Base-by-base conservation (phyloP, 2,888 invertebrate species). In the Cheilosia scutellata region DNA sequence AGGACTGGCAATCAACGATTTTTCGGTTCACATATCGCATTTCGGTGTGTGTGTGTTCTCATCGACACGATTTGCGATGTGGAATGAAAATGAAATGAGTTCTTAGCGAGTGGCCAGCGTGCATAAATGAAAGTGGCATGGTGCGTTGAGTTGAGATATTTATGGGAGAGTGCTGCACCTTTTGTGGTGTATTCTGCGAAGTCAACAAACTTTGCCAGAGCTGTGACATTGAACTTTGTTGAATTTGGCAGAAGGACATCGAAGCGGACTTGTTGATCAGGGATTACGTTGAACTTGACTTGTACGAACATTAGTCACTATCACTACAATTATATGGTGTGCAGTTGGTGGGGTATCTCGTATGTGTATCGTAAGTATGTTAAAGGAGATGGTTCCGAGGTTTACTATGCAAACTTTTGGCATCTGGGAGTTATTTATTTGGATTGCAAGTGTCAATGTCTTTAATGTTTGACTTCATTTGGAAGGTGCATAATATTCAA, bases 41-140 rank as follows among this genome's bases (percentile, higher is more conserved):
- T 70, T 51, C 57, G 47, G 49, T 40, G 70, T 53, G 40, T 40
- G 70, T 65, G 31, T 51, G 31, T 44, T 33, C 25, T 27, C 25
- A n/a, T 13, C 31, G 11, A 51, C 29, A 7, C 40, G 63, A 66
- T 20, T 20, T 58, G 47, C 11, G 29, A 5, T 5, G 33, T 20
- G 53, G 31, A 79, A 27, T 82, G 86, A 86, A 86, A 86, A 76
- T 68, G 86, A 86, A 86, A 86, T 86, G 76, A 77, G 72, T 76
- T 82, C 57, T 31, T n/a, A 9, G n/a, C 33, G 37, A 37, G 37
- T 37, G 37, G 37, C 11, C 37, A 37, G 37, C 9, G 37, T 11
- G 37, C 37, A 58, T 66, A 70, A 86, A 72, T 53, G 86, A 86
- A 86, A 86, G 82, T 86, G 65, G 68, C 65, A 33, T 72, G 65